Conservation (phyloP, 2,797 vertebrate species). For the Semotilus atromaculatus region DNA sequence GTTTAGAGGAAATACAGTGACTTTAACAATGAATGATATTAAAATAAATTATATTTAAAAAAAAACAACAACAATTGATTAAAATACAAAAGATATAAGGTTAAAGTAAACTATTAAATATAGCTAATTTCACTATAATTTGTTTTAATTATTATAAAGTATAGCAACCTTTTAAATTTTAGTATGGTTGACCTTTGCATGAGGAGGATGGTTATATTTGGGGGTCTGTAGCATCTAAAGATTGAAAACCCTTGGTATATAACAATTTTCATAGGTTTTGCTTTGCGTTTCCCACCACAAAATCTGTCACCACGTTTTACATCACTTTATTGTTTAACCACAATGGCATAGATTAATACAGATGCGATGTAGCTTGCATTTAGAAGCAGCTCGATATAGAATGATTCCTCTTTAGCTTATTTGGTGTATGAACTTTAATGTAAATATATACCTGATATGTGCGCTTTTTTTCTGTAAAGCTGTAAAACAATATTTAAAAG, state of each 20-base stretch:
- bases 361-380: neutral
- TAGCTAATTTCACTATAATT: neutral
- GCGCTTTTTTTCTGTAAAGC: neutral
- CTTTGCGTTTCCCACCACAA: neutral
- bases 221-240: neutral
- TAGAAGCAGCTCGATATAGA: neutral
- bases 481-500: neutral
- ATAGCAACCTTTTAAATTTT: neutral
- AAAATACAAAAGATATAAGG: neutral
- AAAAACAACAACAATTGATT: neutral
- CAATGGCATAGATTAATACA: neutral
- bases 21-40: neutral
- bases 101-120: neutral
- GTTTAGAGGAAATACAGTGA: neutral
- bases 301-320: neutral
- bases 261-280: neutral
- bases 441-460: neutral
- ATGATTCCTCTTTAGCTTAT: no score
- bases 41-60: no score
- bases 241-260: neutral
- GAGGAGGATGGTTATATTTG: neutral
- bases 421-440: neutral
- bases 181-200: neutral
- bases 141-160: neutral
- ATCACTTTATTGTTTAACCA: neutral